Base-by-base conservation (phyloP, 2,888 invertebrate species). In the Apodemia duryi region DNA sequence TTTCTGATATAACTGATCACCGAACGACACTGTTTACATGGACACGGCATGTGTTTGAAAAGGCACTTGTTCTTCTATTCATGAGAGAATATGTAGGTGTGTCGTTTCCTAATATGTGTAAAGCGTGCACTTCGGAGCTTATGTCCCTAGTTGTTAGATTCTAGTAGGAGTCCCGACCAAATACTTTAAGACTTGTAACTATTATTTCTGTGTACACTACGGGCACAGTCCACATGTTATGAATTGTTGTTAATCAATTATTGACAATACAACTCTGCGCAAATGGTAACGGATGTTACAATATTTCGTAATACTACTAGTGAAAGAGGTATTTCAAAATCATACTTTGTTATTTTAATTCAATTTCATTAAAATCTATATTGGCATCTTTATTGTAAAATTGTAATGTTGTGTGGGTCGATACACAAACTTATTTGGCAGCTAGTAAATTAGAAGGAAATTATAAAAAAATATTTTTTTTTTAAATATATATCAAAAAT, bases 161-260 rank as follows among this genome's bases (percentile, higher is more conserved):
- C 88, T 90, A 82, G 84, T 89, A 89, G 90, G 84, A 79, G 81
- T 87, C 91, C 89, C 83, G 91, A 91, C 91, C 91, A 91, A 91
- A 83, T 91, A 91, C 78, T 85, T 79, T 91, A 91, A 91, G 91
- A 83, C 80, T 85, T 83, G 79, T 83, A 79, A 82, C 76, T 70
- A 74, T 75, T 77, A 80, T 77, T 80, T 82, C 32, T 57, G 57
- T 57, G 57, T 57, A 57, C 32, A 29, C 57, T 57, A 32, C 57
- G 57, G 57, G 57, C 57, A 35, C 11, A 35, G 57, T 32, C 35
- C 32, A 28, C 6, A 13, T 49, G 11, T 49, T 49, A n/a, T 49
- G n/a, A 49, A 13, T 32, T 32, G 32, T 57, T 57, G 13, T 54
- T 54, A 54, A 32, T 57, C 11, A 13, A 32, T 54, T 32, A 32